Conservation (phyloP, 2,113 vertebrate genomes). For the Axis porcinus region DNA sequence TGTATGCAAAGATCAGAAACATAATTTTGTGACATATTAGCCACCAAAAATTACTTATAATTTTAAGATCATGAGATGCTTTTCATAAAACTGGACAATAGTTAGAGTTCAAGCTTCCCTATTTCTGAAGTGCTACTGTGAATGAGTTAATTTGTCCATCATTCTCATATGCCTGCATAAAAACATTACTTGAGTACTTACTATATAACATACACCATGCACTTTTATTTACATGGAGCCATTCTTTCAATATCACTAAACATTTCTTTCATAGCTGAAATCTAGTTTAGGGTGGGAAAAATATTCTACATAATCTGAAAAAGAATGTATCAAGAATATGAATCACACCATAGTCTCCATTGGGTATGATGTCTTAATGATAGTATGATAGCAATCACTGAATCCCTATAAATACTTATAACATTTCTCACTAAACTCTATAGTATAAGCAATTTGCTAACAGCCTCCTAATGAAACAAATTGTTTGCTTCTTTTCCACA, state of each 20-base stretch:
- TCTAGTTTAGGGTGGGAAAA: background rate
- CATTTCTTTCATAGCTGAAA: background rate
- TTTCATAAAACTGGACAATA: conserved; percentile 18
- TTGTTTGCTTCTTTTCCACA: background rate
- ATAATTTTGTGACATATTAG: background rate
- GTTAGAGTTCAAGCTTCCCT: background rate
- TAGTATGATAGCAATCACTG: background rate
- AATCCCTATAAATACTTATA: accelerated
- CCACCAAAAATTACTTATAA: background rate
- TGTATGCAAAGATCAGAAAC: background rate
- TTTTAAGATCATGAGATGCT: background rate
- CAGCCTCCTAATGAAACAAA: background rate
- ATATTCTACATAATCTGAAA: background rate
- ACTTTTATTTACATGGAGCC: background rate
- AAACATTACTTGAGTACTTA: background rate
- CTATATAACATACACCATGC: background rate
- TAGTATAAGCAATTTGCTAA: background rate
- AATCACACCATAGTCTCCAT: background rate
- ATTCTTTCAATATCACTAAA: background rate
- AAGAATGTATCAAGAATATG: background rate
- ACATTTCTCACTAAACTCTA: background rate
- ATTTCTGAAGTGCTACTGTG: background rate
- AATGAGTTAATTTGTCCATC: background rate
- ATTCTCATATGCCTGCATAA: background rate
- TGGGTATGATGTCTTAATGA: background rate